Percentiles rank a stretch among this genome's conserved stretches.
Conservation (phyloP, 2,113 vertebrate species). For the Poeciliopsis occidentalis region DNA sequence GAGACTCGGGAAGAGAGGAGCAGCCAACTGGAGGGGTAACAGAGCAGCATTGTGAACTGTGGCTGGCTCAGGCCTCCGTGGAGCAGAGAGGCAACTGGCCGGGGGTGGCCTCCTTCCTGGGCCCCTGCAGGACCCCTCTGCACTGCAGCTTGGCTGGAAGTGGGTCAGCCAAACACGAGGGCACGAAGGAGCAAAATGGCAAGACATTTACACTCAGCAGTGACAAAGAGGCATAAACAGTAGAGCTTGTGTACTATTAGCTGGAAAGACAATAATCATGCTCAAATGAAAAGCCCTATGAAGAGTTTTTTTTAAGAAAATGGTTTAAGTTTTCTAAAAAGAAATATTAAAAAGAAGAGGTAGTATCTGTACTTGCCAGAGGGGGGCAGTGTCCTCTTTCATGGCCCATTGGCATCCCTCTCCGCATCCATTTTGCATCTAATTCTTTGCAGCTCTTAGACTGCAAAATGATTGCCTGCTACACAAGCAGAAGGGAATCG, state of each 20-base stretch:
- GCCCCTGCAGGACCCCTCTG: constrained; percentile 55
- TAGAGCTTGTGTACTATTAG: constrained; percentile 30
- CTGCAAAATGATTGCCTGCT: constrained; percentile 72
- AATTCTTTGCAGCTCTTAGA: constrained; percentile 66
- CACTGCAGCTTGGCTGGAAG: constrained; percentile 58
- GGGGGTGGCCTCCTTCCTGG: constrained; percentile 66
- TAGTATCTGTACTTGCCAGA: constrained; percentile 45
- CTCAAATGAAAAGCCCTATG: constrained; percentile 1
- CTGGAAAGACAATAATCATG: constrained; percentile 19
- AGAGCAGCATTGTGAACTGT: constrained; percentile 71
- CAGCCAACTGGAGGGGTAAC: constrained; percentile 66
- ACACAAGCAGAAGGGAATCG: constrained; percentile 40
- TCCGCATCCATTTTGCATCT: constrained; percentile 78
- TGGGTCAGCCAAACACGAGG: constrained; percentile 71
- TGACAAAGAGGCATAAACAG: constrained; percentile 49
- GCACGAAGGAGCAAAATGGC: constrained; percentile 25
- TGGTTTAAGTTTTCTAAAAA: constrained; percentile 7
- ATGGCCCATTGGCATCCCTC: constrained; percentile 35
- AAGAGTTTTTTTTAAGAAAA: background rate
- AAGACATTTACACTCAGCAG: constrained; percentile 26
- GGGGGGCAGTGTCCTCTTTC: constrained; percentile 68
- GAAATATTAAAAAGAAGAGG: constrained; percentile 4
- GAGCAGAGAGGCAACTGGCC: constrained; percentile 42
- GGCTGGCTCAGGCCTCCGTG: constrained; percentile 58
- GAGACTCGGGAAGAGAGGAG: constrained; percentile 38